Conservation (phyloP, 2,888 invertebrate species). For the Luffia ferchaultella region DNA sequence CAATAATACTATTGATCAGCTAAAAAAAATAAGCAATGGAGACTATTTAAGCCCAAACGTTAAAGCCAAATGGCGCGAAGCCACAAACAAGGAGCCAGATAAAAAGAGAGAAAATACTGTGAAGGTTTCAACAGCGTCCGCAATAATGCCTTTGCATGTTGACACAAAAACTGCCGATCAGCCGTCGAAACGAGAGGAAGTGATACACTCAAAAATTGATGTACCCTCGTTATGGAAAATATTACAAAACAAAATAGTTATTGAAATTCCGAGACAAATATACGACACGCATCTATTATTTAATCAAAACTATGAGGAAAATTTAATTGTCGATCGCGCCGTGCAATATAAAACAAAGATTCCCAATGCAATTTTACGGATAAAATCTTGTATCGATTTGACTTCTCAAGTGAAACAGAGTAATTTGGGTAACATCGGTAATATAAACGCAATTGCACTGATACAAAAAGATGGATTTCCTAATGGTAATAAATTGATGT, state of each 20-base stretch:
- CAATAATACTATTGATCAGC: constrained; percentile 46
- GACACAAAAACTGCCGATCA: constrained; percentile 26
- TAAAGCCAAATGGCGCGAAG: constrained; percentile 49
- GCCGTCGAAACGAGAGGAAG: constrained; percentile 35
- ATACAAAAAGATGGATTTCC: too few relatives aligned
- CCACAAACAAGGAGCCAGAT: constrained; percentile 16
- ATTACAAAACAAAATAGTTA: constrained; percentile 41
- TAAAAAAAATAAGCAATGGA: constrained; percentile 55
- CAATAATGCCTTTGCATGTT: constrained; percentile 38
- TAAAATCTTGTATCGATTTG: too few relatives aligned
- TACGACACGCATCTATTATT: constrained; percentile 36
- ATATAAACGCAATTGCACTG: too few relatives aligned
- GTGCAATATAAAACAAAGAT: constrained; percentile 39
- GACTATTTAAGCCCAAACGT: constrained; percentile 49
- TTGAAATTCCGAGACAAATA: constrained; percentile 44
- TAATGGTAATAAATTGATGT: too few relatives aligned
- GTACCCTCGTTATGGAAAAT: constrained; percentile 42
- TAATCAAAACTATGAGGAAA: constrained; percentile 32
- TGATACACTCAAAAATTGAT: constrained; percentile 48
- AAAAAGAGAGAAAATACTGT: constrained; percentile 14
- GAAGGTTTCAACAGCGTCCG: constrained; percentile 33
- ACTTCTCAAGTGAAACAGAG: too few relatives aligned
- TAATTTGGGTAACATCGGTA: too few relatives aligned
- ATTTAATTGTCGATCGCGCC: too few relatives aligned
- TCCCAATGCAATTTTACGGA: too few relatives aligned